Conservation (phyloP, 2,113 vertebrate species). For the Cyanoramphus novaezelandiae region DNA sequence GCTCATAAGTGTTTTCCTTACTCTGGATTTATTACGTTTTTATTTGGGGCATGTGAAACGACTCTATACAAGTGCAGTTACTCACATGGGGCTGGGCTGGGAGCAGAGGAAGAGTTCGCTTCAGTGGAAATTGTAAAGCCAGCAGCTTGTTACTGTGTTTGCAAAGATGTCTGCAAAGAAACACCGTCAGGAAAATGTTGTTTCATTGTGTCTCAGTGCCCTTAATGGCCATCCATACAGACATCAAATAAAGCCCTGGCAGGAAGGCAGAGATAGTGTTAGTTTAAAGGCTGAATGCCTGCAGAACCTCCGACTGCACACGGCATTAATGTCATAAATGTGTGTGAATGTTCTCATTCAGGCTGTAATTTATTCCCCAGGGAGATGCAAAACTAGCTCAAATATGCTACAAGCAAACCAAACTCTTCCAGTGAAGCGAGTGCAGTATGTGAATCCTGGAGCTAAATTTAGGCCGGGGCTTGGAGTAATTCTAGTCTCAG, state of each 20-base stretch:
- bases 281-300: neutral
- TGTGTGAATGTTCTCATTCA: slow-evolving; percentile 63
- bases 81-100: neutral
- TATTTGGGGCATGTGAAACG: slow-evolving; percentile 26
- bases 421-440: neutral
- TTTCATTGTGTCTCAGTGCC: neutral
- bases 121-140: neutral
- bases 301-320: neutral
- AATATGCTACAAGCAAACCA: slow-evolving; percentile 17
- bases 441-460: slow-evolving; percentile 2
- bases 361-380: slow-evolving; percentile 39
- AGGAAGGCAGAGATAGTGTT: neutral
- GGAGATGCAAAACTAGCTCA: slow-evolving; percentile 42
- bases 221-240: neutral
- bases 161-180: neutral
- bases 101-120: neutral
- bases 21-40: slow-evolving; percentile 26
- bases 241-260: neutral
- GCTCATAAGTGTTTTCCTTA: slow-evolving; percentile 4
- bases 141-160: neutral
- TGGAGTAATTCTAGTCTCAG: slow-evolving; percentile 10
- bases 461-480: slow-evolving; percentile 42
- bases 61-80: neutral
- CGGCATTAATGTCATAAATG: neutral
- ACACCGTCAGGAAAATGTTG: neutral